Conservation (phyloP, 2,888 invertebrate species). For the Beris chalybata region DNA sequence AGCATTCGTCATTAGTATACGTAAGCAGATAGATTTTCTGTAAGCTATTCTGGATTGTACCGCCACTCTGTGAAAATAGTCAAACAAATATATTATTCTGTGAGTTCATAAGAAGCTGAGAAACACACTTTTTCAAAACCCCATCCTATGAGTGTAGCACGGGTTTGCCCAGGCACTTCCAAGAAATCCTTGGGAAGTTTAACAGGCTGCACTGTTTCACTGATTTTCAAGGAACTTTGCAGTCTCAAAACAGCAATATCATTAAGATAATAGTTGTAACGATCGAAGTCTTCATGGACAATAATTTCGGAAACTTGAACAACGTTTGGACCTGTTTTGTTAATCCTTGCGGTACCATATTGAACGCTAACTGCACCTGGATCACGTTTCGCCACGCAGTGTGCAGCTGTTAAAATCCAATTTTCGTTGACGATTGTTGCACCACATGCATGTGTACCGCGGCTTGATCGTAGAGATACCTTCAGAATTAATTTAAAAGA, state of each 20-base stretch:
- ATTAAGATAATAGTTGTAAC: conserved; percentile 46
- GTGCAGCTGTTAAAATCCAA: conserved; percentile 49
- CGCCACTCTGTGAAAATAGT: conserved; percentile 39
- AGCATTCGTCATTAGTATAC: conserved; percentile 53
- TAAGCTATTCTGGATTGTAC: conserved; percentile 48
- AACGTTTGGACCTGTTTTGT: conserved; percentile 44
- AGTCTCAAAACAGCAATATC: conserved; percentile 56
- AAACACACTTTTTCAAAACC: conserved; percentile 46
- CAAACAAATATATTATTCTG: background rate
- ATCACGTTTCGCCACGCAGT: conserved; percentile 43
- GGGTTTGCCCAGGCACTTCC: conserved; percentile 40
- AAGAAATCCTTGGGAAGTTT: conserved; percentile 44
- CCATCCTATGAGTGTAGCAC: conserved; percentile 51
- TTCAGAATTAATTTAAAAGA: no score
- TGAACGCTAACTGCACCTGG: conserved; percentile 43
- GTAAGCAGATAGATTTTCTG: conserved; percentile 54
- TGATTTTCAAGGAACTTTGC: conserved; percentile 43
- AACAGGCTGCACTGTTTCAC: conserved; percentile 45
- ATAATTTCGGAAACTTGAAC: conserved; percentile 46
- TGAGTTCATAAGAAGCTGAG: background rate
- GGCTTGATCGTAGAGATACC: no score
- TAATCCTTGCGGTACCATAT: conserved; percentile 45
- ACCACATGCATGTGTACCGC: conserved; percentile 46
- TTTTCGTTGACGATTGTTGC: conserved; percentile 44
- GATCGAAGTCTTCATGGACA: conserved; percentile 50